Percentiles rank a stretch among this genome's conserved stretches.
Conservation (phyloP, 2,888 invertebrate genomes). For the Anticlea derivata region DNA sequence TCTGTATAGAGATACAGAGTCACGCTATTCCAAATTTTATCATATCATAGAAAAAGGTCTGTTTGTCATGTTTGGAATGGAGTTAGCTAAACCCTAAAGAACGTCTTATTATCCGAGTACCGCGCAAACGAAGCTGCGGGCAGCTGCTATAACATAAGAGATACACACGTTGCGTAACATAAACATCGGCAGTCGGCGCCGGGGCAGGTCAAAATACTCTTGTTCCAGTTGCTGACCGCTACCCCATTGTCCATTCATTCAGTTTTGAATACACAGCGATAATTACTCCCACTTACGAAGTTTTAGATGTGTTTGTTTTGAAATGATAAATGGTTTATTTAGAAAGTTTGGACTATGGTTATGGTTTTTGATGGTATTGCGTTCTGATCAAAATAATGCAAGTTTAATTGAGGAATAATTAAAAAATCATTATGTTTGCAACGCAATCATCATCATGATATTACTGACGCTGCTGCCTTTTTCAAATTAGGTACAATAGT, state of each 20-base stretch:
- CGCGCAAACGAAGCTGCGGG: no score
- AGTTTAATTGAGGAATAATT: slow-evolving; percentile 11
- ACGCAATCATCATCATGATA: not conserved
- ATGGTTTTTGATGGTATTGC: slow-evolving; percentile 11
- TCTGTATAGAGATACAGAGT: no score
- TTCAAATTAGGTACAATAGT: no score
- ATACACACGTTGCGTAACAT: slow-evolving; percentile 10
- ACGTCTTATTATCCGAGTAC: no score
- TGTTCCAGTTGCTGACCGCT: slow-evolving; percentile 21
- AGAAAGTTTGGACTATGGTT: slow-evolving; percentile 29
- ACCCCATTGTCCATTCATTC: slow-evolving; percentile 42
- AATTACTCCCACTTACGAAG: slow-evolving; percentile 31
- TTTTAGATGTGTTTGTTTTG: slow-evolving; percentile 33
- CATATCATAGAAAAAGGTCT: no score
- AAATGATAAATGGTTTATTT: slow-evolving; percentile 29
- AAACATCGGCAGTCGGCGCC: slow-evolving; percentile 1
- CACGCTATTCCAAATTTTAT: no score
- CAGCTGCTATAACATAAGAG: no score
- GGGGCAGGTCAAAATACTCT: slow-evolving; percentile 13
- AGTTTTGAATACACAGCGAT: slow-evolving; percentile 29
- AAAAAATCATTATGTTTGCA: slow-evolving; percentile 1
- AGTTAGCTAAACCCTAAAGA: no score
- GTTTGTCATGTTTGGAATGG: no score
- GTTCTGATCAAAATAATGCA: slow-evolving; percentile 13
- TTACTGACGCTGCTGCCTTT: no score